A percentile compares a stretch with the other conserved stretches of the same genome.
Conservation (phyloP, 23 tunicate species). For the Halocynthia roretzi region DNA sequence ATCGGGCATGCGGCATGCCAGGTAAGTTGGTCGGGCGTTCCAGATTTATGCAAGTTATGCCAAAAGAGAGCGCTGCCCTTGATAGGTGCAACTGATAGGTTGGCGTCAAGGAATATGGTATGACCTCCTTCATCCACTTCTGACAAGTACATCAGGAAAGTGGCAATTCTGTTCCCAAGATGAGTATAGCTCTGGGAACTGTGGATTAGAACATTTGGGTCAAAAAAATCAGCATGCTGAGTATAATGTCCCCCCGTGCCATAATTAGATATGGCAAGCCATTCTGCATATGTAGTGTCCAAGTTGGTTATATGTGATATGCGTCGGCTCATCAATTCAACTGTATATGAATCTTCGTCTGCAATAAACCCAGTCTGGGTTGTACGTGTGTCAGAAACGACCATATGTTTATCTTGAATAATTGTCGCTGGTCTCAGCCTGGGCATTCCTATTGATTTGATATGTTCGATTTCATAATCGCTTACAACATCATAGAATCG, state of each 20-base stretch:
- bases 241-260: constrained; percentile 5
- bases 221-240: neutral
- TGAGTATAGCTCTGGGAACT: neutral
- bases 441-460: neutral
- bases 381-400: neutral
- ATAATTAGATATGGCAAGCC: neutral
- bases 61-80: constrained; percentile 3
- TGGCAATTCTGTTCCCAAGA: neutral
- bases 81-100: neutral
- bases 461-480: neutral
- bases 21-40: neutral
- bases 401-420: neutral
- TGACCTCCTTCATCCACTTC: constrained; percentile 2
- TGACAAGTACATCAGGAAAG: constrained; percentile 5
- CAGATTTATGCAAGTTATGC: neutral
- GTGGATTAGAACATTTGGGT: neutral
- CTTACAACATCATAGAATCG: neutral
- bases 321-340: neutral
- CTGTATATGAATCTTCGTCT: neutral
- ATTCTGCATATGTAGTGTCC: neutral
- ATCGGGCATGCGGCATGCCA: neutral
- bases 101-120: neutral
- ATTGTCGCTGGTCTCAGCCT: neutral
- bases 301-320: constrained; percentile 1
- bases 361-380: neutral